Conservation (phyloP, 1,140 invertebrate genomes). For the Melanaphis sacchari region DNA sequence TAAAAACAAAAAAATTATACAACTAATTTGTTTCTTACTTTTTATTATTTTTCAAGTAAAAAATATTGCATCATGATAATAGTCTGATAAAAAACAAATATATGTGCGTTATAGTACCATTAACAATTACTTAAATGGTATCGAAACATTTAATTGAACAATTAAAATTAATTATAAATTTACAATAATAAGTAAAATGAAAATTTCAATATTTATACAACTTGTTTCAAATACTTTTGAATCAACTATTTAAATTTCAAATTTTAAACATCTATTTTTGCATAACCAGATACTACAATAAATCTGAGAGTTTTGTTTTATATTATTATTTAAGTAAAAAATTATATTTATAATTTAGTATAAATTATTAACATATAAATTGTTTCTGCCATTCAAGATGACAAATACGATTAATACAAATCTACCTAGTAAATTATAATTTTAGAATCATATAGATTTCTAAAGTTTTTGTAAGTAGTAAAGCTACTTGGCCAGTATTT, state of each 20-base stretch:
- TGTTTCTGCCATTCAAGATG: neutral
- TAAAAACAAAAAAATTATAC: neutral
- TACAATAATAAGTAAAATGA: neutral
- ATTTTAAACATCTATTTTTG: neutral
- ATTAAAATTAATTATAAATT: neutral
- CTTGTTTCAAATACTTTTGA: neutral
- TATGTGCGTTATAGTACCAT: neutral
- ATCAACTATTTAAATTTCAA: neutral
- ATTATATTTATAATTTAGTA: neutral
- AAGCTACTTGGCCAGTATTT: conserved; percentile 19
- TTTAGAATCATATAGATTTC: conserved; percentile 5
- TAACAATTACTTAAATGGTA: neutral
- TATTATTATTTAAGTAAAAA: neutral
- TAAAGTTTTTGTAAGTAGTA: conserved; percentile 47
- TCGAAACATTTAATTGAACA: neutral
- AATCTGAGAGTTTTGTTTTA: conserved; percentile 21
- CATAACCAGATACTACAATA: neutral
- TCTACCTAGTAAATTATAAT: neutral
- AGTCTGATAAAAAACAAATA: neutral
- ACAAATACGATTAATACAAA: neutral
- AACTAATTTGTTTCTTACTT: neutral
- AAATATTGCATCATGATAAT: neutral
- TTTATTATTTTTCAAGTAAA: neutral
- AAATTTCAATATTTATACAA: neutral
- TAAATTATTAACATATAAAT: conserved; percentile 28